Evolutionary conservation across 2,888 invertebrate genomes (phyloP).

Genomic region (Drosophila prolongata): DNA sequence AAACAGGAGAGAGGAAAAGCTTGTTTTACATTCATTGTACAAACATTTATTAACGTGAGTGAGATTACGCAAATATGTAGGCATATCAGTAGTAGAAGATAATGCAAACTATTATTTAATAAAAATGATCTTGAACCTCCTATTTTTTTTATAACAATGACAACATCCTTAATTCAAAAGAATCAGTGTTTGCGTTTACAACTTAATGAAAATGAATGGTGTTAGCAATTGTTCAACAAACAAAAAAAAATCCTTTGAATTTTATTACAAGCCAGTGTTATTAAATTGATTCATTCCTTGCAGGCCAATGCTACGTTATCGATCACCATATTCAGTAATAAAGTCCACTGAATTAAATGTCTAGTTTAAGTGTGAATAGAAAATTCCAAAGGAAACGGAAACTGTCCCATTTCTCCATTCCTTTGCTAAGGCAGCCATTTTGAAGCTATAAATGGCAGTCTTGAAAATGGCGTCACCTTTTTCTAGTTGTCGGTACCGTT

Average conservation of each 20-base stretch:
- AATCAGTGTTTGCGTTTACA: too few relatives aligned
- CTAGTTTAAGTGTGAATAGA: neutral
- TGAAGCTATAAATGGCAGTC: neutral
- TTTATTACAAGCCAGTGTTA: too few relatives aligned
- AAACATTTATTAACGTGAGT: slow-evolving; percentile 34
- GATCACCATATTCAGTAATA: too few relatives aligned
- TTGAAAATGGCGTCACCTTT: slow-evolving; percentile 41
- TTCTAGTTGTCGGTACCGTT: neutral
- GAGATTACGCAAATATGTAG: neutral
- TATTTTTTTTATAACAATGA: too few relatives aligned
- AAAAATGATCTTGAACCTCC: too few relatives aligned
- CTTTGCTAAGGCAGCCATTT: slow-evolving; percentile 34
- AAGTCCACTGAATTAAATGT: too few relatives aligned
- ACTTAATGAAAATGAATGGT: neutral
- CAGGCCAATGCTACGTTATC: too few relatives aligned
- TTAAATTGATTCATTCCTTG: too few relatives aligned
- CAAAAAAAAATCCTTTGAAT: too few relatives aligned
- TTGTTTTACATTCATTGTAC: neutral
- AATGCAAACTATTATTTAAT: neutral
- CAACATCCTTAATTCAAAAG: too few relatives aligned
- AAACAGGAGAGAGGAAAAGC: neutral
- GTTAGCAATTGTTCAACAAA: too few relatives aligned
- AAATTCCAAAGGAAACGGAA: slow-evolving; percentile 60
- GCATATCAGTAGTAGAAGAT: neutral
- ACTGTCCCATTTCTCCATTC: slow-evolving; percentile 49